A percentile compares a stretch with the other conserved stretches of the same genome.
Conservation (phyloP, 2,888 invertebrate species). For the Amblyteles armatorius region DNA sequence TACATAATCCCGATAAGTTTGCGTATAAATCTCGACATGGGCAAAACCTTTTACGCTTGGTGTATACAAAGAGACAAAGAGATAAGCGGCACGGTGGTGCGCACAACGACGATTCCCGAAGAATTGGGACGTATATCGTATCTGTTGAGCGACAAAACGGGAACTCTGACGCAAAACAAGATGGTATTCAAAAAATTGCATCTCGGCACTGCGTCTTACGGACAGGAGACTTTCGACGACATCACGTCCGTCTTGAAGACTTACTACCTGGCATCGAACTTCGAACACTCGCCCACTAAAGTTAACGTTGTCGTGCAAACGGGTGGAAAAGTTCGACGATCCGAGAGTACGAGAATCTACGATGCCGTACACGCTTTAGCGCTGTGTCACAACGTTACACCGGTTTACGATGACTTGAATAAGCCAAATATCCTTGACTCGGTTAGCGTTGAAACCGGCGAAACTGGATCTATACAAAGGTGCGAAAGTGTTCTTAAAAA, state of each 20-base stretch:
- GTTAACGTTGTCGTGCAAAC: conserved; percentile 69
- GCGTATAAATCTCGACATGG: conserved; percentile 99
- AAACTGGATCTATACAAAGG: conserved; percentile 83
- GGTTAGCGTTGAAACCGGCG: conserved; percentile 80
- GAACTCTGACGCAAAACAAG: conserved; percentile 99
- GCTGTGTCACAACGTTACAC: conserved; percentile 99
- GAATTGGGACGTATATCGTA: conserved; percentile 98
- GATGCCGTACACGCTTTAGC: conserved; percentile 97
- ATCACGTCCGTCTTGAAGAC: conserved; percentile 83
- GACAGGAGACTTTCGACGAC: conserved; percentile 94
- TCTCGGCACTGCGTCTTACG: conserved; percentile 96
- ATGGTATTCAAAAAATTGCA: conserved; percentile 99
- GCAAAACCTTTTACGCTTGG: conserved; percentile 99
- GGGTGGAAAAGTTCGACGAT: conserved; percentile 86
- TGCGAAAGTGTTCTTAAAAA: conserved; percentile 56
- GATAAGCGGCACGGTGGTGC: conserved; percentile 97
- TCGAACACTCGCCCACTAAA: conserved; percentile 76
- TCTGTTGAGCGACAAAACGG: conserved; percentile 99
- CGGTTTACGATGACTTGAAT: conserved; percentile 92
- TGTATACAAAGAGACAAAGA: conserved; percentile 97
- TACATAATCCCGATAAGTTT: conserved; percentile 99
- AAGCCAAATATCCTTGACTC: conserved; percentile 75
- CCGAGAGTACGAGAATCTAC: conserved; percentile 91
- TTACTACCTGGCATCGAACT: conserved; percentile 72
- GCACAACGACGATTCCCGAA: conserved; percentile 99